A percentile compares a stretch with the other conserved stretches of the same genome.
Evolutionary conservation across 2,888 invertebrate genomes (phyloP).

Genomic region (Machimus atricapillus): DNA sequence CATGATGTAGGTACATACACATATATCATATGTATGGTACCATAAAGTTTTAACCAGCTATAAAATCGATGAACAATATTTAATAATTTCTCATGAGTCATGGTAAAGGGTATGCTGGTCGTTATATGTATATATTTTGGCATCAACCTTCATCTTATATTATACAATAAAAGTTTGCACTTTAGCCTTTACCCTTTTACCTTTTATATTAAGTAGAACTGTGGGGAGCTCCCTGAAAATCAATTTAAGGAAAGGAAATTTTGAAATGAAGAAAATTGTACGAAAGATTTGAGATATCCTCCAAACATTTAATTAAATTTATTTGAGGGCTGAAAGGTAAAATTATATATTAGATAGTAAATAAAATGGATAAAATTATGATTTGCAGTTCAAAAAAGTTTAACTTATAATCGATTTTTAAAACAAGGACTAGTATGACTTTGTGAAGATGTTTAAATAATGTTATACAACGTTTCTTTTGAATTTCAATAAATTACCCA

Average conservation of each 20-base stretch:
- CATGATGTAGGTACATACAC: not conserved
- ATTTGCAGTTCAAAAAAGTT: no score
- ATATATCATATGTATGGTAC: not conserved
- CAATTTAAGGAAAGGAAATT: not conserved
- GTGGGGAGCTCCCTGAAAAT: not conserved
- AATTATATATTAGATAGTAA: no score
- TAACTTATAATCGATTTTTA: not conserved
- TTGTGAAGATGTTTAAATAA: not conserved
- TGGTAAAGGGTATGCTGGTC: not conserved
- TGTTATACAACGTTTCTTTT: not conserved
- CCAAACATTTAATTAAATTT: not conserved
- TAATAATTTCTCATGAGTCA: not conserved
- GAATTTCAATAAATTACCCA: not conserved
- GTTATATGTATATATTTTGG: not conserved
- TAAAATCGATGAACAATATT: not conserved
- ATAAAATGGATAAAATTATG: no score
- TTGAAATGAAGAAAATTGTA: not conserved
- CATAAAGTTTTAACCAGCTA: not conserved
- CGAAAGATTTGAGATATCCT: not conserved
- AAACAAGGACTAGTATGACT: not conserved
- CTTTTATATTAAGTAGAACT: not conserved
- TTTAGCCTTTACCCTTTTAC: not conserved
- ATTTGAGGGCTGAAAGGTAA: no score
- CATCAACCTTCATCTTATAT: not conserved
- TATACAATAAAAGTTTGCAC: not conserved